These are phyloP conservation scores for Dermatemys mawii DNA, from an alignment of 2,113 vertebrate genomes.

Conservation along the genomic window DNA sequence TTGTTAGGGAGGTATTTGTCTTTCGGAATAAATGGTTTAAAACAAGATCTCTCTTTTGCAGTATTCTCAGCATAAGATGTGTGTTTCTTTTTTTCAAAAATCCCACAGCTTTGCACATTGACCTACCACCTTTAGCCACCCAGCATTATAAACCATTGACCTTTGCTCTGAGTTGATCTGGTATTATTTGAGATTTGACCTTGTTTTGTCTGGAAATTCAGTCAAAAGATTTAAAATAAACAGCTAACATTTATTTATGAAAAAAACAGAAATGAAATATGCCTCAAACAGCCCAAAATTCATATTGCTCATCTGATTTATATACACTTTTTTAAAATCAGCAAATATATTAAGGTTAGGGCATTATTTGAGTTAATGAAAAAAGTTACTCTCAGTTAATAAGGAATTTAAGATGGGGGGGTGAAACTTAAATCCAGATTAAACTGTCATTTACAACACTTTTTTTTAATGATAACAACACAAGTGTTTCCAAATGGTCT, in stretches of 20 bases:
- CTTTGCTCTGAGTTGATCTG: constrained; percentile 75
- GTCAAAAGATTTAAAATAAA: constrained; percentile 68
- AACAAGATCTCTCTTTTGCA: constrained; percentile 74
- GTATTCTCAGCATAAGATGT: constrained; percentile 54
- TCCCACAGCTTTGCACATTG: constrained; percentile 73
- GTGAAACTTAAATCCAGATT: not conserved
- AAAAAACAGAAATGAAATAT: constrained; percentile 50
- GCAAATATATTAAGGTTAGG: not conserved
- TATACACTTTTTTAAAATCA: not conserved
- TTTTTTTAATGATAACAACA: not conserved
- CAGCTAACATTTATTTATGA: constrained; percentile 33
- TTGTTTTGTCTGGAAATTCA: constrained; percentile 75
- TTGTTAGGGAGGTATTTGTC: constrained; percentile 86
- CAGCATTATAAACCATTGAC: constrained; percentile 80
- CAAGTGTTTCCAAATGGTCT: not conserved
- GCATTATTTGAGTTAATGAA: not conserved
- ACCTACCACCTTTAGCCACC: constrained; percentile 88
- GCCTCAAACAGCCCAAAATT: constrained; percentile 41
- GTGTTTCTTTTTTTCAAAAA: constrained; percentile 59
- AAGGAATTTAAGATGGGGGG: not conserved
- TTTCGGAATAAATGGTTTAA: constrained; percentile 86
- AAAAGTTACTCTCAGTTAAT: not conserved
- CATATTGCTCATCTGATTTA: not conserved
- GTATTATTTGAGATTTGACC: constrained; percentile 79
- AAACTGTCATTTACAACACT: not conserved